Conservation (phyloP, 2,888 invertebrate species). For the Limnephilus lunatus region DNA sequence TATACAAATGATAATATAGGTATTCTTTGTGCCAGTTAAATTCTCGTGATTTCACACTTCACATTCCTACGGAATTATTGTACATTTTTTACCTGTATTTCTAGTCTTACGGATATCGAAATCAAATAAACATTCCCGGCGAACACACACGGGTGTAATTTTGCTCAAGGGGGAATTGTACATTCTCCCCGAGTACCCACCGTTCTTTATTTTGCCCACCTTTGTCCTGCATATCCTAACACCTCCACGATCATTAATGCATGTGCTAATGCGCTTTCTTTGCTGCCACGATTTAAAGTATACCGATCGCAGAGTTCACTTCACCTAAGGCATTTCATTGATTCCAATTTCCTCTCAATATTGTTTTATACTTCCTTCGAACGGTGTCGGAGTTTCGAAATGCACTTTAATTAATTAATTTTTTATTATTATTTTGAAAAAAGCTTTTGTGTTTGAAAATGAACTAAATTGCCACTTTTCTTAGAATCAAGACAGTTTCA, state of each 20-base stretch:
- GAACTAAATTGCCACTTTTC: neutral
- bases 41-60: neutral
- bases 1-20: neutral
- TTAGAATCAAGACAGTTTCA: neutral
- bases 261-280: neutral
- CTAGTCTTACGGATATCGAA: neutral
- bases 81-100: neutral
- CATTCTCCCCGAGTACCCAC: neutral
- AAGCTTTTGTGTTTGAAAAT: neutral
- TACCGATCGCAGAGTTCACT: neutral
- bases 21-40: neutral
- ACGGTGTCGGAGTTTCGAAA: neutral
- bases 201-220: neutral
- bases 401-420: neutral
- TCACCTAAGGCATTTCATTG: neutral
- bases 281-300: neutral
- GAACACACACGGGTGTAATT: neutral
- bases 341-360: neutral
- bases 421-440: neutral
- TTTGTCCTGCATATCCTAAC: neutral
- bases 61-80: neutral
- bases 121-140: neutral
- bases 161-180: neutral
- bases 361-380: neutral
- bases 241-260: neutral